Evolutionary conservation across 2,113 vertebrate species (phyloP), one percentile per base, ranked within the genome.

Genomic region (Hymenochirus boettgeri): DNA sequence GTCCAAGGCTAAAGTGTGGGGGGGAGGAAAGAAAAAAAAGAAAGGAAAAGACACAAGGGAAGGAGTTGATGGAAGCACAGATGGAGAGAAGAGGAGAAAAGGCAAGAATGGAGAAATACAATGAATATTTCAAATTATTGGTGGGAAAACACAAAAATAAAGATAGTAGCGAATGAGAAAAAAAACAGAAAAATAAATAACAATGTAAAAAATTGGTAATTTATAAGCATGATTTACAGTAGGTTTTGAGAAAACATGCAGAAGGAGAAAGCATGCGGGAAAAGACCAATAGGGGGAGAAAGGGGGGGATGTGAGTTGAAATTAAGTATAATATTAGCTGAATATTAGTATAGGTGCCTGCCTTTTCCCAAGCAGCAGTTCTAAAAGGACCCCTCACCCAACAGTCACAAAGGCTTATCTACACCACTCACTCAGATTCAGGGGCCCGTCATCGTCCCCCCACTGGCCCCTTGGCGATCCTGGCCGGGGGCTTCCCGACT

Each of bases 371-470:
- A 15, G 1, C 3, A 8, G 8, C 46, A 10, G 18, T 19, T 21
- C 19, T 11, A 48, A 21, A 48, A 22, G 22, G 33, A 21, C 1
- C 1, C 7, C 56, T 56, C 11, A 29, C 54, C 63, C 50, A 7
- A 19, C 7, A 39, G 48, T 48, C 54, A n/a, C n/a, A 15, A 29
- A 31, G 39, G 37, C 54, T 51, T 33, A 42, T 35, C 55, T 27
- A 35, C 75, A 76, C 11, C 62, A 89, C 94, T 93, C 88, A 97
- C 95, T 93, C 72, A 98, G 86, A 79, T 98, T 97, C 63, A 98
- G 88, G 15, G 95, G 95, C 58, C 92, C 92, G 37, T 98, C 94
- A 4, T 90, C 90, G 33, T 96, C 94, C 65, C 88, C 71, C 86
- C 86, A 89, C 63, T 84, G 86, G 1, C 81, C 70, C 59, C 81